Evolutionary conservation across 2,888 invertebrate species (phyloP), one percentile per base, ranked within the genome.

Genomic region (Bellardia pandia): DNA sequence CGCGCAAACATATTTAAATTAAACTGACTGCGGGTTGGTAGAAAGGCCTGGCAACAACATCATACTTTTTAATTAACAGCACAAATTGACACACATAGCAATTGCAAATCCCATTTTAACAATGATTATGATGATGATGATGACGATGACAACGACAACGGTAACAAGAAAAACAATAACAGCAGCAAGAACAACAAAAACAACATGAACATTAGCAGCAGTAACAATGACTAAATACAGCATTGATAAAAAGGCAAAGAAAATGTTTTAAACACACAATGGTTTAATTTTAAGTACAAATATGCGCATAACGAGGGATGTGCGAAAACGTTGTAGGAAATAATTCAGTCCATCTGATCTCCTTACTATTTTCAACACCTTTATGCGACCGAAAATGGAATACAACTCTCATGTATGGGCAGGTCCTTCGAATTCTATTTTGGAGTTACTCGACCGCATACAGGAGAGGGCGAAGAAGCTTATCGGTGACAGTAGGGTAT

Each of bases 21-120:
- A 40, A 71, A 76, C 42, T 56, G 53, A 64, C 76, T 83, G 66
- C 76, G 56, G 86, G 75, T 42, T 69, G 60, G 30, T 33, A 56
- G 16, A 62, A 2, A 8, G 16, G 51, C 13, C 72, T 45, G 75
- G 23, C 64, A 60, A 66, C 53, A 53, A 16, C 64, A 72, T 66
- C 58, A 60, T 72, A 69, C 75, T 80, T 80, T 86, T 77, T 86
- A 86, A 86, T 86, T 86, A 80, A 86, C 76, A 80, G 53, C 75
- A 62, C 79, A 86, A 86, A 84, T 84, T 80, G 80, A 74, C 86
- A 79, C 66, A 82, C 83, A 76, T 76, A 71, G 71, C 83, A 76
- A 80, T 75, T 60, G 66, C 58, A 78, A 58, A 53, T 13, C 51
- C 42, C 68, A 58, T 71, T 48, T 60, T 72, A 66, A 71, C 60